Evolutionary conservation across 2,113 vertebrate genomes (phyloP).

Genomic region (Dolichallabes microphthalmus): DNA sequence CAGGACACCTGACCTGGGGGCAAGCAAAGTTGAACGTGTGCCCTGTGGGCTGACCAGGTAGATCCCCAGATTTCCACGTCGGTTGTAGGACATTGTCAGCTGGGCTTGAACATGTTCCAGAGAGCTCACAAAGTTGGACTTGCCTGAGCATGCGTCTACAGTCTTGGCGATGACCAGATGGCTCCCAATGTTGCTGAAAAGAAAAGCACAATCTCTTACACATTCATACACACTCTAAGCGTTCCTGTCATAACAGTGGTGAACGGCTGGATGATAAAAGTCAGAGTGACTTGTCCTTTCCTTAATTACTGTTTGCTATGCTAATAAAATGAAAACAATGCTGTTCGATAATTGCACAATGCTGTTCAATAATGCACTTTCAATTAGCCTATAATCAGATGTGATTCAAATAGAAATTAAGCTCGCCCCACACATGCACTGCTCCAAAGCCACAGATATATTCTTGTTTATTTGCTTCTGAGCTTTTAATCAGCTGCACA

Average conservation of each 20-base stretch:
- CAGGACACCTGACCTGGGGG: conserved; percentile 76
- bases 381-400: conserved; percentile 13
- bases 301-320: not conserved
- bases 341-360: not conserved
- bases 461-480: not conserved
- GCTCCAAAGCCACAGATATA: not conserved
- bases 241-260: not conserved
- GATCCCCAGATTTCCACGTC: conserved; percentile 91
- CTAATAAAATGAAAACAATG: conserved; percentile 7
- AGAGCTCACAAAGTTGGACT: conserved; percentile 78
- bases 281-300: not conserved
- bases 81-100: conserved; percentile 93
- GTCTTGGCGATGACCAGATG: conserved; percentile 80
- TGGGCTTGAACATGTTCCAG: conserved; percentile 90
- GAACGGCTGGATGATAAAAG: not conserved
- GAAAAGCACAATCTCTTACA: not conserved
- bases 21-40: conserved; percentile 91
- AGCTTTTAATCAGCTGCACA: not conserved
- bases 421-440: not conserved
- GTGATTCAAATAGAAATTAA: conserved; percentile 2
- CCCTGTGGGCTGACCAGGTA: conserved; percentile 90
- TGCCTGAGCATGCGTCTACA: conserved; percentile 81
- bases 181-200: conserved; percentile 86
- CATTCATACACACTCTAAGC: not conserved
- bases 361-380: conserved; percentile 3